Percentiles rank a stretch among this genome's conserved stretches.
Evolutionary conservation across 2,113 vertebrate genomes (phyloP).

Genomic region (Orthonyx spaldingii): DNA sequence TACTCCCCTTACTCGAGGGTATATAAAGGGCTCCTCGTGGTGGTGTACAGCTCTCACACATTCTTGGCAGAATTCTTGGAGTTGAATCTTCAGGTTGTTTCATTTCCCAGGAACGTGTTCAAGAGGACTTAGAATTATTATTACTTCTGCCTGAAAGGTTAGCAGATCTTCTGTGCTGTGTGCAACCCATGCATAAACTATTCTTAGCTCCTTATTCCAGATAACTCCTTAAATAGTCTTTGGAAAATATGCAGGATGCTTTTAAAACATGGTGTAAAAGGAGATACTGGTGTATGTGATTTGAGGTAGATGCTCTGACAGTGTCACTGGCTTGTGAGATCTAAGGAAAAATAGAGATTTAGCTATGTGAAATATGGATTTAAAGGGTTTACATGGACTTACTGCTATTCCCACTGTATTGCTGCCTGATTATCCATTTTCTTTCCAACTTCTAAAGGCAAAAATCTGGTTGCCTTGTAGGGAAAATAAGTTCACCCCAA

Average conservation of each 20-base stretch:
- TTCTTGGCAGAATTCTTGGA: slow-evolving; percentile 10
- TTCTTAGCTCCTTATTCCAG: slow-evolving; percentile 36
- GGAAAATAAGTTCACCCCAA: neutral
- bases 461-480: neutral
- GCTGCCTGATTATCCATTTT: neutral
- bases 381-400: neutral
- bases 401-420: neutral
- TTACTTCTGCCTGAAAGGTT: slow-evolving; percentile 45
- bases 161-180: slow-evolving; percentile 17
- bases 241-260: neutral
- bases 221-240: slow-evolving; percentile 57
- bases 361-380: neutral
- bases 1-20: neutral
- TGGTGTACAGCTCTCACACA: neutral
- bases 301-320: neutral
- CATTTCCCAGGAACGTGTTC: slow-evolving; percentile 44
- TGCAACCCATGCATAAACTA: slow-evolving; percentile 26
- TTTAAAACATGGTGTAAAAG: neutral
- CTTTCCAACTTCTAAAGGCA: neutral
- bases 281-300: neutral
- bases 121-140: slow-evolving; percentile 27
- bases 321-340: neutral
- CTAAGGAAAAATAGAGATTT: neutral
- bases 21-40: neutral
- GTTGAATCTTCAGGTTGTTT: slow-evolving; percentile 30